Conservation (phyloP, 2,113 vertebrate genomes). For the Greenwoodochromis staneri region DNA sequence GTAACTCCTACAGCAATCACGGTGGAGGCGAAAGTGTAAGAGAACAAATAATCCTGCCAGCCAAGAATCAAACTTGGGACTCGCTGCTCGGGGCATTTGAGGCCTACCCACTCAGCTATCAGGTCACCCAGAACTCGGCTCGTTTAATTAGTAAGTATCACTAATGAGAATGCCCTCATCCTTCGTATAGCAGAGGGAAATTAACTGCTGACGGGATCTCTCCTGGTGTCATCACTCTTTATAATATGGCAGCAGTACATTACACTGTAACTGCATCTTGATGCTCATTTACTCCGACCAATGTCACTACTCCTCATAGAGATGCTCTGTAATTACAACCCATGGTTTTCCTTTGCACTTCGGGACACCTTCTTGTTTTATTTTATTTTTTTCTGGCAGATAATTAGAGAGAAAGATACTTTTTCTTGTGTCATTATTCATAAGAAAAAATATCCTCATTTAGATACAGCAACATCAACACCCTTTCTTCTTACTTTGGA, state of each 20-base stretch:
- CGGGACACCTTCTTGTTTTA: not conserved
- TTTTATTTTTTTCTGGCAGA: not conserved
- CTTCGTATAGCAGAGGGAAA: slow-evolving; percentile 7
- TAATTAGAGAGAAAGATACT: not conserved
- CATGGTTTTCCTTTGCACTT: not conserved
- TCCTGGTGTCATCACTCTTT: not conserved
- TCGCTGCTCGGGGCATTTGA: not conserved
- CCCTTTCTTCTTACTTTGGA: not conserved
- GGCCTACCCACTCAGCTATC: not conserved
- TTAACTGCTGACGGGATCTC: not conserved
- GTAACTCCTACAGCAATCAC: not conserved
- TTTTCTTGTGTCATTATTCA: not conserved
- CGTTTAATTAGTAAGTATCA: slow-evolving; percentile 1
- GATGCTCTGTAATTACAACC: not conserved
- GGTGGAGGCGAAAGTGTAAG: not conserved
- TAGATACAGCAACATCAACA: not conserved
- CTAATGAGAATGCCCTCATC: slow-evolving; percentile 14
- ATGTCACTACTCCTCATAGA: not conserved
- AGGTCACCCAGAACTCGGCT: not conserved
- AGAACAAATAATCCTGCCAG: not conserved
- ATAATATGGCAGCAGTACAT: not conserved
- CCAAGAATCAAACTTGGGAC: not conserved
- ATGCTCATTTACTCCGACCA: not conserved
- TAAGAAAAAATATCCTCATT: not conserved
- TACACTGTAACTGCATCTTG: not conserved